A percentile compares a stretch with the other conserved stretches of the same genome.
phyloP scores from a whole-genome alignment of 2,113 vertebrate genomes.

The Microtus oregoni region DNA sequence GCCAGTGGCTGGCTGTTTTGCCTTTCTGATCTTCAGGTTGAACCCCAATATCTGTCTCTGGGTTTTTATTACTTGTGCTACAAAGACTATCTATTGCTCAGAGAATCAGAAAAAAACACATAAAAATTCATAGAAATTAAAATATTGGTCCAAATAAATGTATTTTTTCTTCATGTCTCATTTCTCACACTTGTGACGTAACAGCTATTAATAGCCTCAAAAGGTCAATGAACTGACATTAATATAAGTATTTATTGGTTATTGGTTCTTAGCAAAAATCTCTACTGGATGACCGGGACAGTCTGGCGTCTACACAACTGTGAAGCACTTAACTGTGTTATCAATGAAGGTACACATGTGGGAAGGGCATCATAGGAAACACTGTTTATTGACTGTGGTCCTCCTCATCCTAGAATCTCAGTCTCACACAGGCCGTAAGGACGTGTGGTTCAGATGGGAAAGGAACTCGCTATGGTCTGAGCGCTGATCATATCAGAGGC shows the following conservation, averaged over 20 bases:
- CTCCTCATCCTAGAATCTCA: accelerated
- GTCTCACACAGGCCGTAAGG: neutral
- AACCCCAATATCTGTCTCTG: no score
- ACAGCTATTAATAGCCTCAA: neutral
- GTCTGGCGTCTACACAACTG: neutral
- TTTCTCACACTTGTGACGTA: neutral
- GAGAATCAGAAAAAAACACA: neutral
- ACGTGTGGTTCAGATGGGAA: accelerated
- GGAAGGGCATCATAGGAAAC: neutral
- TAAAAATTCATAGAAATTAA: conserved; percentile 28
- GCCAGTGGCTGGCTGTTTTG: no score
- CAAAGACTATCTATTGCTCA: neutral
- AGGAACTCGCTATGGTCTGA: neutral
- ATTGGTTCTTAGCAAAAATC: neutral
- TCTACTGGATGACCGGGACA: neutral
- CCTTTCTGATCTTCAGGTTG: no score
- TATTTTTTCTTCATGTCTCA: neutral
- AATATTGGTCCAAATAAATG: neutral
- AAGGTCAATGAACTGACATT: neutral
- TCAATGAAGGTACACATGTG: neutral
- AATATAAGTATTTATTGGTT: neutral
- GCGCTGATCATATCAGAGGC: neutral
- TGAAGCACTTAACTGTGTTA: neutral
- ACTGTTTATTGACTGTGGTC: accelerated
- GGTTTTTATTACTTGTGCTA: neutral